Percentiles rank a stretch among this genome's conserved stretches.
Conservation (phyloP, 1,140 invertebrate species). For the Drosophila ercepeae region DNA sequence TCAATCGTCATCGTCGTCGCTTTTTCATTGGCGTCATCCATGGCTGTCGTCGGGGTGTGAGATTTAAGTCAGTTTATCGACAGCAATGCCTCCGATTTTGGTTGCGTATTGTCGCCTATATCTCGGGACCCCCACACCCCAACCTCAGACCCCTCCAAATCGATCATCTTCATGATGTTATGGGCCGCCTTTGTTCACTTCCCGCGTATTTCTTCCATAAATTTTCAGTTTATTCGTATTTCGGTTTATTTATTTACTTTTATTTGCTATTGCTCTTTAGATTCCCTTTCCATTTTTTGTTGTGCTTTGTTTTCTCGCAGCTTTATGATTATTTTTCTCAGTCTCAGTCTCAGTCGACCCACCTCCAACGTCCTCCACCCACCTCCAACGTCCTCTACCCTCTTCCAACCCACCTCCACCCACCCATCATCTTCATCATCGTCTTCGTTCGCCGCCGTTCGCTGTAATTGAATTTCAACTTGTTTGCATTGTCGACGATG, state of each 20-base stretch:
- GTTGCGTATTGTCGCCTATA: conserved; percentile 64
- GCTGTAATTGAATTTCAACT: conserved; percentile 83
- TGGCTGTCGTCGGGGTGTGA: conserved; percentile 69
- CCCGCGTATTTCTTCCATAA: conserved; percentile 77
- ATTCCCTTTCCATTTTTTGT: conserved; percentile 62
- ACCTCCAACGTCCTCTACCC: background rate
- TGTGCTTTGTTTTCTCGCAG: conserved; percentile 69
- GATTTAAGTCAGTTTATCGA: conserved; percentile 82
- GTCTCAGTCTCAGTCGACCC: conserved; percentile 25
- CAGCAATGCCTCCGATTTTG: conserved; percentile 67
- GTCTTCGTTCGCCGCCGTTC: conserved; percentile 50
- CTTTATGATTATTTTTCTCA: conserved; percentile 74
- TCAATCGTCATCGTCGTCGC: conserved; percentile 31
- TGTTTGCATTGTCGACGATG: conserved; percentile 81
- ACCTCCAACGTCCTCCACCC: background rate
- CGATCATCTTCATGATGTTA: conserved; percentile 27
- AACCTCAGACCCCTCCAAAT: background rate
- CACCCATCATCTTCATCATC: conserved; percentile 19
- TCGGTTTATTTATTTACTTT: conserved; percentile 82
- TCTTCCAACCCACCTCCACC: background rate
- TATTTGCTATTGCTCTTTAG: conserved; percentile 71
- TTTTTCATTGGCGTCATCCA: conserved; percentile 59
- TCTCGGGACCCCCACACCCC: background rate
- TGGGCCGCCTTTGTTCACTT: conserved; percentile 48
- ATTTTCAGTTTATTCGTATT: conserved; percentile 81